Conservation (phyloP, 2,113 vertebrate species). For the Gambusia affinis region DNA sequence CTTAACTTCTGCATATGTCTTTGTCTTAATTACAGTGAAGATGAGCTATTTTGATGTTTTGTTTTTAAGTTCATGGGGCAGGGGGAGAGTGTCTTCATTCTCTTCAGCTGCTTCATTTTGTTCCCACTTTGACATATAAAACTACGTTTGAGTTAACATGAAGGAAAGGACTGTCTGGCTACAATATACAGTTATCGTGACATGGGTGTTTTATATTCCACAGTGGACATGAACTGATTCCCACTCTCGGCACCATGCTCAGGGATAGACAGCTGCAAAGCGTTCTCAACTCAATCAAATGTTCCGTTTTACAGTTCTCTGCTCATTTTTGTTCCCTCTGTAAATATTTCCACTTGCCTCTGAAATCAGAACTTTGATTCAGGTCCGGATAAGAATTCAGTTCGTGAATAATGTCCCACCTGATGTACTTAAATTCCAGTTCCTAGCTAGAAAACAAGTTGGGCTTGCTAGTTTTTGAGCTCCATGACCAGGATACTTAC, state of each 20-base stretch:
- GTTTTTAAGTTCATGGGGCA: too few relatives aligned
- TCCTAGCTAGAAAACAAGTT: too few relatives aligned
- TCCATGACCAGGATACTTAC: background rate
- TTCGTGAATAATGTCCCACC: background rate
- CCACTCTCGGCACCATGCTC: background rate
- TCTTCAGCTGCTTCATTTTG: background rate
- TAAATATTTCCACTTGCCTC: background rate
- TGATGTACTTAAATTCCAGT: background rate
- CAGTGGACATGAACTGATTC: background rate
- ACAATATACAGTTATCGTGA: background rate
- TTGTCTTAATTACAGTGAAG: background rate
- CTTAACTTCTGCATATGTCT: background rate
- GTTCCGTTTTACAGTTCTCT: background rate
- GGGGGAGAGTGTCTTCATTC: too few relatives aligned
- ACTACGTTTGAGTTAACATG: background rate
- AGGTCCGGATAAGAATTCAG: background rate
- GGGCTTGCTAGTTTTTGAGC: background rate
- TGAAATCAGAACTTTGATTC: background rate
- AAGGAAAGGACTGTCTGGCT: too few relatives aligned
- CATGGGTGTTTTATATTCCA: background rate
- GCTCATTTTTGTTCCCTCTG: too few relatives aligned
- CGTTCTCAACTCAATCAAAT: background rate
- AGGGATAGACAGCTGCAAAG: background rate
- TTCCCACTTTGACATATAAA: background rate
- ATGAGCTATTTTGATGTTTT: background rate